Evolutionary conservation across 2,888 invertebrate genomes (phyloP).

Genomic region (Chaitophorus viminalis): DNA sequence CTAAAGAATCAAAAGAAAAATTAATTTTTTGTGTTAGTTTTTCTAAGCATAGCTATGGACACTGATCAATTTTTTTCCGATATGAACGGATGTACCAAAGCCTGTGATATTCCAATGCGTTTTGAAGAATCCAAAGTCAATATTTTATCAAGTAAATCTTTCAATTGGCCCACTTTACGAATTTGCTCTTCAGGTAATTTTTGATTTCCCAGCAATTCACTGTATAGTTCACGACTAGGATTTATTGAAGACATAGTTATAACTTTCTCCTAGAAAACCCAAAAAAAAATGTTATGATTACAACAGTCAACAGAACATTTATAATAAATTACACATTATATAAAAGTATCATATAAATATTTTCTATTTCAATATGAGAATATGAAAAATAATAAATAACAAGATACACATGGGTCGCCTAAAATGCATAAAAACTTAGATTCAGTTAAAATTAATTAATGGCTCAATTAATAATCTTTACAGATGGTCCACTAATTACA

Average conservation of each 20-base stretch:
- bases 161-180: constrained; percentile 90
- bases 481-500: too few species aligned
- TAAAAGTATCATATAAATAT: too few species aligned
- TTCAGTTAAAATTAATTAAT: too few species aligned
- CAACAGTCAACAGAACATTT: too few species aligned
- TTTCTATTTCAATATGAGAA: too few species aligned
- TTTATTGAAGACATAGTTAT: constrained; percentile 94
- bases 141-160: constrained; percentile 91
- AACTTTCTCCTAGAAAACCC: constrained; percentile 90
- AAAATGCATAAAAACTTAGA: too few species aligned
- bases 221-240: constrained; percentile 83
- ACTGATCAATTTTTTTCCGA: constrained; percentile 83
- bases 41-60: constrained; percentile 41
- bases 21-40: constrained; percentile 23
- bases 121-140: constrained; percentile 92
- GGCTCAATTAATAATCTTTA: too few species aligned
- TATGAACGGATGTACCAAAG: constrained; percentile 93
- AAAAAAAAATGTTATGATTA: constrained; percentile 58
- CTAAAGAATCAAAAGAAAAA: constrained; percentile 51
- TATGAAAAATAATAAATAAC: too few species aligned
- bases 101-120: constrained; percentile 92
- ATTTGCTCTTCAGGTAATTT: constrained; percentile 87
- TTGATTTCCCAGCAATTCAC: constrained; percentile 89
- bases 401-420: too few species aligned
- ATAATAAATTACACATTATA: too few species aligned